Percentiles rank a stretch among this genome's conserved stretches.
phyloP scores from a whole-genome alignment of 2,113 vertebrate genomes.

The Jaculus jaculus region DNA sequence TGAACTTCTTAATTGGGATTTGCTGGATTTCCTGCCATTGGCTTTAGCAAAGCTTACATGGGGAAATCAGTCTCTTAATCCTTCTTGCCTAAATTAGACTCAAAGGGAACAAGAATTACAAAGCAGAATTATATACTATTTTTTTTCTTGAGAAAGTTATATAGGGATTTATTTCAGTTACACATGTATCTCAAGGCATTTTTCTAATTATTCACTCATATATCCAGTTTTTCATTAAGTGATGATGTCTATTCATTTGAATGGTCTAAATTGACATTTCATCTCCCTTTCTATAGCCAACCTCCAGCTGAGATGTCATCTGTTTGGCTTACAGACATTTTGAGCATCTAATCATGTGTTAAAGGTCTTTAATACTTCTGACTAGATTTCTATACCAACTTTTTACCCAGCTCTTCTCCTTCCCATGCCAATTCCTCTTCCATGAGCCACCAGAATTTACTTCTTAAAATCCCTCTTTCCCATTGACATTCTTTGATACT shows the following conservation, averaged over 20 bases:
- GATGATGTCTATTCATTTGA: slow-evolving; percentile 14
- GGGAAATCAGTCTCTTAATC: slow-evolving; percentile 19
- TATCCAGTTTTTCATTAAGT: neutral
- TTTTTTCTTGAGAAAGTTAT: neutral
- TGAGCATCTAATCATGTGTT: slow-evolving; percentile 25
- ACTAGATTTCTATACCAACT: neutral
- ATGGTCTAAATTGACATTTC: slow-evolving; percentile 15
- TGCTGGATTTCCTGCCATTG: neutral
- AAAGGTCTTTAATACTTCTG: neutral
- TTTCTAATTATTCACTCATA: neutral
- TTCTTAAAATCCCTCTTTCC: neutral
- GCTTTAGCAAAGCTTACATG: neutral
- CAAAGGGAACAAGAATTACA: neutral
- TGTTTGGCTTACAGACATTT: neutral
- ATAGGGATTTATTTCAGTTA: neutral
- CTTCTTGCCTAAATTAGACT: neutral
- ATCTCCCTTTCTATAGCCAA: neutral
- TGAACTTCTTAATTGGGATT: neutral
- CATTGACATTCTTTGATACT: no score
- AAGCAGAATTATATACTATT: slow-evolving; percentile 7
- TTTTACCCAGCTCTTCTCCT: neutral
- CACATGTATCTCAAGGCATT: neutral
- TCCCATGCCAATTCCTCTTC: neutral
- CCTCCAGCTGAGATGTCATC: neutral
- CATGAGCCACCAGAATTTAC: neutral